phyloP scores from a whole-genome alignment of 2,797 vertebrate species.

The Premnoplex brunnescens region DNA sequence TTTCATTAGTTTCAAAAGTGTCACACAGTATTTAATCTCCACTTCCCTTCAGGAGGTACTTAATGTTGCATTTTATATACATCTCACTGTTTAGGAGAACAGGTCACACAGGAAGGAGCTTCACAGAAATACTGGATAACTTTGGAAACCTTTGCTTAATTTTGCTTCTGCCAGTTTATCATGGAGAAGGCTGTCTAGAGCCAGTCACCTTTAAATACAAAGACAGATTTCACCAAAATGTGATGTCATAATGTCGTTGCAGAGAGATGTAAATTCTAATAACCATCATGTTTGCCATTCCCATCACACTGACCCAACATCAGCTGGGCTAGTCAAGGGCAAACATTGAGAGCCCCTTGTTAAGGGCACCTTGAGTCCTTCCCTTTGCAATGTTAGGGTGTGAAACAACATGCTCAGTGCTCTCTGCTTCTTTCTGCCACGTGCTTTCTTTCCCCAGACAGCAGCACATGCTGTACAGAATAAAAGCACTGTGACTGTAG shows the following conservation, averaged over 20 bases:
- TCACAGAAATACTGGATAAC: not conserved
- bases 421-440: not conserved
- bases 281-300: rapidly evolving
- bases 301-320: not conserved
- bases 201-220: not conserved
- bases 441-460: not conserved
- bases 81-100: not conserved
- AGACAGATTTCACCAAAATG: not conserved
- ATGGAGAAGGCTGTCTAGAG: not conserved
- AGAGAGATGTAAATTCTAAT: not conserved
- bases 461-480: not conserved
- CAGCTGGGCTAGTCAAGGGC: rapidly evolving
- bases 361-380: not conserved
- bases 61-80: not conserved
- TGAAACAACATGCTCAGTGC: not conserved
- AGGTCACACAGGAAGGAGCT: not conserved
- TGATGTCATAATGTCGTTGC: not conserved
- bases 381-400: not conserved
- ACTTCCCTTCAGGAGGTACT: not conserved
- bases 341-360: not conserved
- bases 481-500: not conserved
- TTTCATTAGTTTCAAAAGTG: not conserved
- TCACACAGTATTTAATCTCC: not conserved
- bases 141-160: not conserved
- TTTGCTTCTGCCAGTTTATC: not conserved